These are phyloP conservation scores for Clarias laeviceps DNA, from an alignment of 2,797 vertebrate genomes.

Conservation along the genomic window DNA sequence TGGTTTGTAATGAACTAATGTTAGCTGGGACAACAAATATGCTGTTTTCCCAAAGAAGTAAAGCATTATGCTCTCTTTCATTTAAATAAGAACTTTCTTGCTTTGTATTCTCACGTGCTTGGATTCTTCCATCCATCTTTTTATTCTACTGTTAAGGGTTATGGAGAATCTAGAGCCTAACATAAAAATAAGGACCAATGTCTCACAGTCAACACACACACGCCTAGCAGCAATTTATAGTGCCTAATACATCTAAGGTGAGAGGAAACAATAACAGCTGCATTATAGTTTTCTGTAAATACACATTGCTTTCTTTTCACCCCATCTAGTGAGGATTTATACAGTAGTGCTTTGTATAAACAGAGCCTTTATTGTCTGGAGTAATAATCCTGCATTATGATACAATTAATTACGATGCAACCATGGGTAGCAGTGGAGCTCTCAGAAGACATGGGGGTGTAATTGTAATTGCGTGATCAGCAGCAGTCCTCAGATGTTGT, in stretches of 20 bases:
- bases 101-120: not conserved
- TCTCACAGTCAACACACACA: not conserved
- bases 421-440: conserved; percentile 36
- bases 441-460: conserved; percentile 43
- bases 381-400: conserved; percentile 46
- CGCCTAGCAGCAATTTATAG: not conserved
- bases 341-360: conserved; percentile 2
- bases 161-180: not conserved
- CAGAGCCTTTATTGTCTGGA: conserved; percentile 15
- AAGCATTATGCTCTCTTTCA: not conserved
- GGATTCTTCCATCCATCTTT: not conserved
- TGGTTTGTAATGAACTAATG: not conserved
- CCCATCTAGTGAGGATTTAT: not conserved
- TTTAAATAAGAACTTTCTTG: not conserved
- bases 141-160: not conserved
- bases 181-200: not conserved
- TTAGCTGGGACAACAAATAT: not conserved
- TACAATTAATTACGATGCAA: conserved; percentile 48
- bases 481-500: conserved; percentile 31
- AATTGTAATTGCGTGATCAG: conserved; percentile 46
- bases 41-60: not conserved
- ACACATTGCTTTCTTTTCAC: conserved; percentile 1
- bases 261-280: not conserved
- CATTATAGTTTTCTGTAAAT: conserved; percentile 20
- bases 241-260: conserved; percentile 2